Evolutionary conservation across 2,888 invertebrate species (phyloP).

Genomic region (Melanchra persicariae): DNA sequence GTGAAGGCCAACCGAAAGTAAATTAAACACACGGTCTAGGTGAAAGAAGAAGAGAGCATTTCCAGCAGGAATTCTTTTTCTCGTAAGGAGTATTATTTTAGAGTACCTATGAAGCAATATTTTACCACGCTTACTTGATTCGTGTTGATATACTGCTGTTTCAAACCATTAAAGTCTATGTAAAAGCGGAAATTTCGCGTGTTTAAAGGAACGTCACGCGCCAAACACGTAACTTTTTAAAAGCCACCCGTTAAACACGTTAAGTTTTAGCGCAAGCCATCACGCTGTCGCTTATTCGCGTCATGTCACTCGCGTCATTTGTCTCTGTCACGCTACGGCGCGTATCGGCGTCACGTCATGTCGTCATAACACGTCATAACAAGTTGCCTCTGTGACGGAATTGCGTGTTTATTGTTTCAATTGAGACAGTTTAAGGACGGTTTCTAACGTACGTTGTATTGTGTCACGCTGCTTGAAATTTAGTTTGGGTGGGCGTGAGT

Average conservation of each 20-base stretch:
- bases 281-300: slow-evolving; percentile 41
- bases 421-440: slow-evolving; percentile 47
- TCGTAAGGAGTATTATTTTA: not conserved
- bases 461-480: slow-evolving; percentile 35
- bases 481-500: slow-evolving; percentile 13
- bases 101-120: not conserved
- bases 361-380: slow-evolving; percentile 60
- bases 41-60: not conserved
- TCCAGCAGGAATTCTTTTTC: not conserved
- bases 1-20: not conserved
- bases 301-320: slow-evolving; percentile 59
- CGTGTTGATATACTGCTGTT: too few species aligned
- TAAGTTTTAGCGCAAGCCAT: slow-evolving; percentile 45
- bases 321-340: slow-evolving; percentile 58
- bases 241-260: slow-evolving; percentile 37
- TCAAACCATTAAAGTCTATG: slow-evolving; percentile 6
- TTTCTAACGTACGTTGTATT: slow-evolving; percentile 32
- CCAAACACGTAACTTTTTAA: slow-evolving; percentile 41
- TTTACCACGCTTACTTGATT: not conserved
- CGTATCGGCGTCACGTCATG: slow-evolving; percentile 59
- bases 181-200: slow-evolving; percentile 13
- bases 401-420: slow-evolving; percentile 59
- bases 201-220: slow-evolving; percentile 25
- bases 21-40: not conserved
- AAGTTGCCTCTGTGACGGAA: slow-evolving; percentile 48